Conservation (phyloP, 2,888 invertebrate species). For the Agrilus mali region DNA sequence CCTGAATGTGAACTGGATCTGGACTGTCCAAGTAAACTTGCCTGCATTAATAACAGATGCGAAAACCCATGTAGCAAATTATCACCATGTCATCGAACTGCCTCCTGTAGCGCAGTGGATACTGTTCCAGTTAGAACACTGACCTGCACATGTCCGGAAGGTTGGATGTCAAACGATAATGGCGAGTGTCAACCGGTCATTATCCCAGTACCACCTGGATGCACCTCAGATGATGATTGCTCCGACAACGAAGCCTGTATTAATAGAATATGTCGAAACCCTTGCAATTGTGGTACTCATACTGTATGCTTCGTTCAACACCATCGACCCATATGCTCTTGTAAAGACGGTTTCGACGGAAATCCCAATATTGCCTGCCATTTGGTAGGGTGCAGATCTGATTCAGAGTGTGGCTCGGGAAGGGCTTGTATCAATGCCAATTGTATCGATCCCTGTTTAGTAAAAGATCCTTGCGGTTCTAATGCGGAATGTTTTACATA, state of each 20-base stretch:
- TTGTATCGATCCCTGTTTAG: constrained; percentile 74
- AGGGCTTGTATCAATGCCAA: constrained; percentile 76
- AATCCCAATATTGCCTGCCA: constrained; percentile 74
- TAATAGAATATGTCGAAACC: constrained; percentile 73
- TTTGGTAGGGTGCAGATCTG: constrained; percentile 67
- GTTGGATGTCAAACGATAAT: constrained; percentile 67
- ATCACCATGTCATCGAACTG: constrained; percentile 61
- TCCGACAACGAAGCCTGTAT: constrained; percentile 68
- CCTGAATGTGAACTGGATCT: constrained; percentile 65
- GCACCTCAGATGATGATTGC: constrained; percentile 70
- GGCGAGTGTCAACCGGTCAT: constrained; percentile 66
- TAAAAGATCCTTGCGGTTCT: constrained; percentile 66
- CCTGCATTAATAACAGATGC: constrained; percentile 68
- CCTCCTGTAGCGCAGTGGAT: constrained; percentile 71
- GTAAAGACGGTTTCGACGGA: constrained; percentile 72
- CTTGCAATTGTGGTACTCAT: constrained; percentile 78
- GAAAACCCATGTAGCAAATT: constrained; percentile 66
- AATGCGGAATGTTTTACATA: constrained; percentile 73
- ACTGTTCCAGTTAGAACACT: constrained; percentile 77
- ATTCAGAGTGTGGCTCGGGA: constrained; percentile 72
- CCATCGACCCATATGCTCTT: constrained; percentile 79
- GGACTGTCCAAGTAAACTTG: constrained; percentile 69
- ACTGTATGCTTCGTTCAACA: constrained; percentile 70
- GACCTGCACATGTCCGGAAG: constrained; percentile 78
- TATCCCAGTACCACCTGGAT: constrained; percentile 58